Base-by-base conservation (phyloP, 2,888 invertebrate species). In the Eilema sororculum region DNA sequence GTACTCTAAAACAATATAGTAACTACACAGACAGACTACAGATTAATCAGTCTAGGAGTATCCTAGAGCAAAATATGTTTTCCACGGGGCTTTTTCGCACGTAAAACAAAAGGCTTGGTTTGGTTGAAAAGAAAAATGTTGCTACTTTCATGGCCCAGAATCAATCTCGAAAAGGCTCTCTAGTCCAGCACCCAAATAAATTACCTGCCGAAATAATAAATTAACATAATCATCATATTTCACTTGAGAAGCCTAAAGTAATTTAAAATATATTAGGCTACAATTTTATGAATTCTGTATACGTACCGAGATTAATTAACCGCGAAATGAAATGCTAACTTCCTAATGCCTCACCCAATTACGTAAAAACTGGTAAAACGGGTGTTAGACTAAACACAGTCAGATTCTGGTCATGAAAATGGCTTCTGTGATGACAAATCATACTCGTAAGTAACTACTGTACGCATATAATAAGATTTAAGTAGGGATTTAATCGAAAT, bases 311-410 rank as follows among this genome's bases (percentile, higher is more conserved):
- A n/a, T 46, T 64, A 64, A 64, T 46, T 28, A 46, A 52, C 46
- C 63, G 46, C n/a, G 63, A 64, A 64, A 64, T 64, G 20, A 63
- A 37, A 63, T 20, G 28, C n/a, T 64, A 52, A 52, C 46, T 64
- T 64, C 24, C 24, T 20, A 20, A 28, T 28, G 2, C 4, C 63
- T 25, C 25, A 46, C 12, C 46, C n/a, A 64, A n/a, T n/a, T 52
- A 52, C 41, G 28, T 1, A 37, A 41, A 62, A 41, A 6, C 8
- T 24, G 22, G 24, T 3, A 16, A n/a, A 25, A 22, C 2, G 20
- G n/a, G n/a, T 25, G 16, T 64, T 24, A 20, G 10, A 25, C 12
- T 25, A 46, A 41, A 33, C 12, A n/a, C n/a, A 58, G 13, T 2
- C n/a, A 52, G n/a, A n/a, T 52, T 20, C 52, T 8, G 16, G 52